Evolutionary conservation across 35 echinoderm and acorn worm genomes (phyloP).

Genomic region (Antedon bifida): DNA sequence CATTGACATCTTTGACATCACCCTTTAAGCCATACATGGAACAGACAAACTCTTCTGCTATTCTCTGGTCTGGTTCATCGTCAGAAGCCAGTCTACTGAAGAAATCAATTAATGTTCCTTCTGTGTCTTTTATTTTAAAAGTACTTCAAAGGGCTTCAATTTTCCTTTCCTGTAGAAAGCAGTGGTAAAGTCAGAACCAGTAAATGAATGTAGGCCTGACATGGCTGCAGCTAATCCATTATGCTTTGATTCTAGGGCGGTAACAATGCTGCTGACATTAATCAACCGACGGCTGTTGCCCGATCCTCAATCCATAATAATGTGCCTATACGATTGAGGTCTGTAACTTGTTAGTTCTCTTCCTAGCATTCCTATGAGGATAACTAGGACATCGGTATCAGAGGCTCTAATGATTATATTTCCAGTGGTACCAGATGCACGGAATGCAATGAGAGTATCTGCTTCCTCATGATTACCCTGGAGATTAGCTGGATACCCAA

Average conservation of each 20-base stretch:
- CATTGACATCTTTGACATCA: constrained; percentile 32
- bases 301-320: constrained; percentile 29
- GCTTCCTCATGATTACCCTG: constrained; percentile 30
- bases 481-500: constrained; percentile 25
- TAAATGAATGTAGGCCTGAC: constrained; percentile 24
- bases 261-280: constrained; percentile 22
- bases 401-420: constrained; percentile 34
- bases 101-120: constrained; percentile 17
- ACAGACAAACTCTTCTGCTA: constrained; percentile 37
- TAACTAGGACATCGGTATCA: constrained; percentile 41
- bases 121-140: constrained; percentile 38
- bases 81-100: constrained; percentile 10
- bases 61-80: constrained; percentile 24
- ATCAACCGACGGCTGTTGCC: constrained; percentile 41
- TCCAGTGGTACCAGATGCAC: constrained; percentile 13
- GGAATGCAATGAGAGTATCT: constrained; percentile 36
- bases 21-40: constrained; percentile 36
- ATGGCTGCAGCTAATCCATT: constrained; percentile 21
- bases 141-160: constrained; percentile 22
- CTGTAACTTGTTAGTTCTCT: constrained; percentile 3
- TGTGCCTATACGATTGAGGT: background rate
- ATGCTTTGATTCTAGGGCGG: constrained; percentile 12
- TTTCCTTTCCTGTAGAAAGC: constrained; percentile 40
- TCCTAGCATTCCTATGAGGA: constrained; percentile 18
- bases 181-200: constrained; percentile 31